Evolutionary conservation across 1,140 invertebrate genomes (phyloP), one percentile per base, ranked within the genome.

Genomic region (Heliconius himera): DNA sequence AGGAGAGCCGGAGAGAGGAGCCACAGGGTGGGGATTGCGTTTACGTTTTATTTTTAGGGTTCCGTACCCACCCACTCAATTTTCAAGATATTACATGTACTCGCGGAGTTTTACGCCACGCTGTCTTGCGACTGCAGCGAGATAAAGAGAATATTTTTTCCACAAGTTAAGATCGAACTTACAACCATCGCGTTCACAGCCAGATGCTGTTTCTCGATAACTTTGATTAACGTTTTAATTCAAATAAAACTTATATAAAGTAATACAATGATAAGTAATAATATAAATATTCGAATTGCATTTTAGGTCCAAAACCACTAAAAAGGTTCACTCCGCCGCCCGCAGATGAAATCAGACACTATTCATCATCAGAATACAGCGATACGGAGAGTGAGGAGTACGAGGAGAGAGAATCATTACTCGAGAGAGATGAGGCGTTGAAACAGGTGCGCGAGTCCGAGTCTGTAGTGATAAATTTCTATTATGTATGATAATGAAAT

Each of bases 251-350:
- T 46, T 4, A 46, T 46, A 46, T 16, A 46, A 46, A 46, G 13
- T 46, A 46, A 46, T 5, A 11, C 13, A 46, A 46, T 46, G 0
- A 46, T 13, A 46, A 46, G 41, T 46, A 56, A 56, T 22, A 9
- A 22, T 9, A 56, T 0, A 56, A 22, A 9, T 56, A 22, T 22
- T 56, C 3, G 13, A 46, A 16, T 22, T n/a, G 6, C n/a, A 22
- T 22, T 56, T 11, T 56, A 95, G 96, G 96, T 33, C 97, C 96
- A 0, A 98, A 98, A 90, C 98, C 98, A 0, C 89, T 98, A 77
- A 98, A 98, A 91, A 95, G 98, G 26, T 98, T 98, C 89, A 98
- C 98, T 5, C 98, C 98, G 3, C 98, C 98, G 0, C 97, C 97
- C 1, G 97, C 98, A 78, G 97, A 96, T 76, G 96, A 96, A 70